These are phyloP conservation scores for Bubo blakistoni DNA, from an alignment of 2,113 vertebrate species.

Conservation along the genomic window DNA sequence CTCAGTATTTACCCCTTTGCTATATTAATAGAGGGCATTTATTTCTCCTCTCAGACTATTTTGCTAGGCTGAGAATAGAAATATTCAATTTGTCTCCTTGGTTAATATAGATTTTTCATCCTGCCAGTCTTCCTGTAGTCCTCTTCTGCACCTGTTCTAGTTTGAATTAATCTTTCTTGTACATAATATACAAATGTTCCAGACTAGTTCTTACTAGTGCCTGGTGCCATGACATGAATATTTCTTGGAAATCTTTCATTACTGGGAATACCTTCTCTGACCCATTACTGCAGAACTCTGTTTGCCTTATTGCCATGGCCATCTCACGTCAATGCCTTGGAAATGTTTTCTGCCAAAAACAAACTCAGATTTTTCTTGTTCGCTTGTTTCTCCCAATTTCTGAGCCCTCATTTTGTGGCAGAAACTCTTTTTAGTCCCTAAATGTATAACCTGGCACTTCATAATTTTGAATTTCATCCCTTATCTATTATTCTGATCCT, in stretches of 20 bases:
- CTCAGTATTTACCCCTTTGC: neutral
- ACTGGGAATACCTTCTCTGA: neutral
- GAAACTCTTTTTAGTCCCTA: neutral
- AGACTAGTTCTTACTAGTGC: neutral
- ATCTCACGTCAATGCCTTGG: neutral
- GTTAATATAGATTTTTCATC: neutral
- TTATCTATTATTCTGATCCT: constrained; percentile 43
- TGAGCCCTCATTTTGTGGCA: neutral
- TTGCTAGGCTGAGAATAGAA: neutral
- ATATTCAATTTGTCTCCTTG: neutral
- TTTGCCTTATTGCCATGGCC: neutral
- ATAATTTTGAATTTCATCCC: constrained; percentile 13
- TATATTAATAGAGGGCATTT: neutral
- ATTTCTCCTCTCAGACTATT: neutral
- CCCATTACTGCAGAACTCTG: neutral
- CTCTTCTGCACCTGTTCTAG: neutral
- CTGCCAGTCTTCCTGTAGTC: neutral
- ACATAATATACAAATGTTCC: neutral
- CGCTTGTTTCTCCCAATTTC: neutral
- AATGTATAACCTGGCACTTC: neutral
- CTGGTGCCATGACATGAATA: neutral
- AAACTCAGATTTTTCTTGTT: neutral
- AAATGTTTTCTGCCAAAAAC: neutral
- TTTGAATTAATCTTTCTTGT: neutral
- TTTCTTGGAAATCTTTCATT: neutral